phyloP scores from a whole-genome alignment of 2,888 invertebrate genomes.

The Dasypogon diadema region DNA sequence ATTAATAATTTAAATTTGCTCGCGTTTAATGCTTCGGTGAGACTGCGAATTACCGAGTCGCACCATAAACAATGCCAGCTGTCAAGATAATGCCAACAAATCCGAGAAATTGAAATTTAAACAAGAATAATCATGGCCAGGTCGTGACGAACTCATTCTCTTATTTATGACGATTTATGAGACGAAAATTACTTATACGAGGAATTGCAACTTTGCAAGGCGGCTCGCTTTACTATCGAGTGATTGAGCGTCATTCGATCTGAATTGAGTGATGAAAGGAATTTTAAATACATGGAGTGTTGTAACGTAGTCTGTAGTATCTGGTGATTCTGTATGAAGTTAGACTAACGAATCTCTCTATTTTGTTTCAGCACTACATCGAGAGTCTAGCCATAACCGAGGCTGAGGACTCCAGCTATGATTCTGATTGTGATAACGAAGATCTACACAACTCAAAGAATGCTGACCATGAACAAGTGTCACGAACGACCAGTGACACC shows the following conservation, averaged over 20 bases:
- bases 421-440: constrained; percentile 80
- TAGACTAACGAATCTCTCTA: not conserved
- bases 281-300: constrained; percentile 6
- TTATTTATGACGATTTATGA: constrained; percentile 40
- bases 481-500: constrained; percentile 86
- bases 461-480: constrained; percentile 79
- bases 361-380: constrained; percentile 42
- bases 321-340: not conserved
- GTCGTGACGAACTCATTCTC: constrained; percentile 27
- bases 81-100: constrained; percentile 2
- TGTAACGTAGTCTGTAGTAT: not conserved
- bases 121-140: constrained; percentile 26
- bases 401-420: constrained; percentile 85
- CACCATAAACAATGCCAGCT: not conserved
- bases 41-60: not conserved
- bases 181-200: constrained; percentile 27
- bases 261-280: not conserved
- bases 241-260: constrained; percentile 10
- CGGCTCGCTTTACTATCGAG: not conserved
- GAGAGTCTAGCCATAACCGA: constrained; percentile 51
- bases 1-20: constrained; percentile 31
- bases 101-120: constrained; percentile 43
- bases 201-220: constrained; percentile 10
- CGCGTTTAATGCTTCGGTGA: not conserved
- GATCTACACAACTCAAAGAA: constrained; percentile 49